Conservation (phyloP, 2,113 vertebrate genomes). For the Bucco capensis region DNA sequence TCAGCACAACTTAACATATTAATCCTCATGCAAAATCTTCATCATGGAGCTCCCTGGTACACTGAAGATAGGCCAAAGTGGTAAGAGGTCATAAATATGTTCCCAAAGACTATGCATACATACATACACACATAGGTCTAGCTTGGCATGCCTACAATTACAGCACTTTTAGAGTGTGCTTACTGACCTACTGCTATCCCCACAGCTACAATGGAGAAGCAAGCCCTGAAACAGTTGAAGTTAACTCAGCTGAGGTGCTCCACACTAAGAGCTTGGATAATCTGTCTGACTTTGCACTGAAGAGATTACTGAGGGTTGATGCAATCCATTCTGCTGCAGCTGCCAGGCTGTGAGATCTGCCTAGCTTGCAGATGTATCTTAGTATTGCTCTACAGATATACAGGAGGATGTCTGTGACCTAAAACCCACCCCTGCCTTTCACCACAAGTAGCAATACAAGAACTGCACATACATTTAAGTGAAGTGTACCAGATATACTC, state of each 20-base stretch:
- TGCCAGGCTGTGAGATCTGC: background rate
- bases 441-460: background rate
- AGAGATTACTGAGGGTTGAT: background rate
- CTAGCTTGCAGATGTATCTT: background rate
- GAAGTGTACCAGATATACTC: background rate
- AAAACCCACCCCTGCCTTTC: background rate
- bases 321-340: background rate
- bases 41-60: background rate
- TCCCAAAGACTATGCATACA: background rate
- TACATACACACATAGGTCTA: rapidly evolving
- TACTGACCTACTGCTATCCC: background rate
- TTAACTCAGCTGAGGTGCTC: background rate
- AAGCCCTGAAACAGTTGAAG: background rate
- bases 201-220: background rate
- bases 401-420: background rate
- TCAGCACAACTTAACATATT: background rate
- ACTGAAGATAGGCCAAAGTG: background rate
- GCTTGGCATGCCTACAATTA: background rate
- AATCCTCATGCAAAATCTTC: background rate
- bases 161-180: background rate
- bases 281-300: background rate
- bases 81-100: background rate
- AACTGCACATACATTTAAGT: background rate
- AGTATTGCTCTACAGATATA: background rate
- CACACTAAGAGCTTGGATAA: background rate